Conservation (phyloP, 2,797 vertebrate genomes). For the Mareca strepera region DNA sequence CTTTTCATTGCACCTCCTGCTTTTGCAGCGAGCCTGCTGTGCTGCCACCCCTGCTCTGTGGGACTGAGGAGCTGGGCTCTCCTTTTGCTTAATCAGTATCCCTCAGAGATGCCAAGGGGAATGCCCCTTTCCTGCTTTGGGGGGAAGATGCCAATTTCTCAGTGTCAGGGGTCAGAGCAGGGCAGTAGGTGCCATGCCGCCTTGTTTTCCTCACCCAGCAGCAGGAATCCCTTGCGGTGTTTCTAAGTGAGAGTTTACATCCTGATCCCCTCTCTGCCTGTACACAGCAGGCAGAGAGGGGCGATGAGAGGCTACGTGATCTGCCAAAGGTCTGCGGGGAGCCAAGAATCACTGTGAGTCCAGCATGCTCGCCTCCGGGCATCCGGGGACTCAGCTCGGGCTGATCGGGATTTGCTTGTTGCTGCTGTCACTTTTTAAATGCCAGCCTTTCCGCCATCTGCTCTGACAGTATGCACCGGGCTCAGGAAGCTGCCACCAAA, state of each 20-base stretch:
- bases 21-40: neutral
- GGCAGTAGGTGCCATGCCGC: neutral
- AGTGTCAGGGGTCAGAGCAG: neutral
- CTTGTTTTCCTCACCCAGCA: neutral
- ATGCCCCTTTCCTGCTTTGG: neutral
- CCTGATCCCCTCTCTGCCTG: neutral
- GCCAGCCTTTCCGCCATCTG: slow-evolving; percentile 28
- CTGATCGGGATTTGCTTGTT: neutral
- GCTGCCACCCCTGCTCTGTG: neutral
- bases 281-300: neutral
- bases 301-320: neutral
- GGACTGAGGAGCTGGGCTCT: neutral
- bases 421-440: slow-evolving; percentile 33
- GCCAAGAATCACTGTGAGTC: neutral
- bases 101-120: neutral
- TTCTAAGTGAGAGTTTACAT: neutral
- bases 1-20: neutral
- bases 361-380: neutral
- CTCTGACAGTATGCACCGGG: neutral
- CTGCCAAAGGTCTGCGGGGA: neutral
- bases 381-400: neutral
- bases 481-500: neutral
- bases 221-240: neutral
- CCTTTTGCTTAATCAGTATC: neutral
- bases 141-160: neutral